phyloP scores from a whole-genome alignment of 2,888 invertebrate species.

The Tortricodes alternella region DNA sequence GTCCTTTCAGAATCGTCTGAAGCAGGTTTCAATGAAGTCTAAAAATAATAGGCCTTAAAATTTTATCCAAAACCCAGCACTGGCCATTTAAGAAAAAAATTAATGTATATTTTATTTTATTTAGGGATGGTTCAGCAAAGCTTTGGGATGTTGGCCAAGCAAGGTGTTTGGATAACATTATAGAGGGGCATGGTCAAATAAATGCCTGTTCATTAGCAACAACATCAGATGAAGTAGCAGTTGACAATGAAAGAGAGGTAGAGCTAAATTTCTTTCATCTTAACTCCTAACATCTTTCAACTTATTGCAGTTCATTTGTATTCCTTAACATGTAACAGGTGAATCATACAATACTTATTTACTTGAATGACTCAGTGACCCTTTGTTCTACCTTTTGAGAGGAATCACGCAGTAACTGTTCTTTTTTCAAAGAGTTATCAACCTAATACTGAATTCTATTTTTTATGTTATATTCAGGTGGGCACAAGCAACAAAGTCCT shows the following conservation, averaged over 20 bases:
- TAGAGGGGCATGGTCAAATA: constrained; percentile 77
- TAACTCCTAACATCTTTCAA: neutral
- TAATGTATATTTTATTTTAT: constrained; percentile 34
- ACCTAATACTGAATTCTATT: neutral
- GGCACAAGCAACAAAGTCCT: constrained; percentile 84
- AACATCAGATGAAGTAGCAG: constrained; percentile 52
- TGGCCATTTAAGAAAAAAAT: too few species aligned
- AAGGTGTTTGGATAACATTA: constrained; percentile 77
- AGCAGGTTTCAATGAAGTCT: too few species aligned
- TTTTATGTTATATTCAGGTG: constrained; percentile 61
- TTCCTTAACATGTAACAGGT: too few species aligned
- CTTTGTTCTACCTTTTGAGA: too few species aligned
- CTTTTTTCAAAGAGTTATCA: too few species aligned
- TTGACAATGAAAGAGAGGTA: constrained; percentile 74
- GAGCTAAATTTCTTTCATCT: constrained; percentile 7
- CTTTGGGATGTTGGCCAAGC: constrained; percentile 88
- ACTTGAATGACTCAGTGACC: too few species aligned
- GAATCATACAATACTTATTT: too few species aligned
- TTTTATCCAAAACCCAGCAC: too few species aligned
- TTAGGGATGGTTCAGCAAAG: constrained; percentile 86
- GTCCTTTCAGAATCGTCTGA: too few species aligned
- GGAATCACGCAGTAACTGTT: too few species aligned
- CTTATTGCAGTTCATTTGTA: neutral
- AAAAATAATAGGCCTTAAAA: too few species aligned
- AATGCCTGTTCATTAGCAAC: constrained; percentile 81